Conservation (phyloP, 92 coral and sea anemone genomes). For the Epizoanthus stellaris region DNA sequence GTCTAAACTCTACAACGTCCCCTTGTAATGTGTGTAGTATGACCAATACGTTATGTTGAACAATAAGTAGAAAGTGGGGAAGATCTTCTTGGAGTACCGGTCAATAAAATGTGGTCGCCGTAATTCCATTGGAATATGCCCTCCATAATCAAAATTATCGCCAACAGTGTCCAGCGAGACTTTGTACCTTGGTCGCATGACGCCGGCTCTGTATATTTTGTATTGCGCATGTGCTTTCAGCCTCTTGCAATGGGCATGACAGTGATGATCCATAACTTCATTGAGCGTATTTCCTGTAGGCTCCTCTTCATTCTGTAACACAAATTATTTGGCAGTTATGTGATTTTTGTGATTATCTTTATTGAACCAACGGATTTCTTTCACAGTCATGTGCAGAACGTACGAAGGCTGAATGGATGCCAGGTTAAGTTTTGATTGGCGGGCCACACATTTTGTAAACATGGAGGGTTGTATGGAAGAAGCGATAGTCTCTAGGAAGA, state of each 20-base stretch:
- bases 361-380: background rate
- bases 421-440: background rate
- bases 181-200: background rate
- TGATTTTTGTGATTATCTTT: no score
- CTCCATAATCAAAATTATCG: constrained; percentile 24
- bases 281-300: constrained; percentile 25
- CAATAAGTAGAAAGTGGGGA: constrained; percentile 73
- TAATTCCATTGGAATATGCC: constrained; percentile 35
- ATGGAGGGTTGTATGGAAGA: background rate
- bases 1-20: no score
- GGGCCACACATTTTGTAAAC: background rate
- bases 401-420: background rate
- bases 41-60: constrained; percentile 88
- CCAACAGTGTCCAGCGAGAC: constrained; percentile 26
- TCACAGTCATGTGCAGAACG: background rate
- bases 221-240: constrained; percentile 31
- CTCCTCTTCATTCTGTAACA: constrained; percentile 33
- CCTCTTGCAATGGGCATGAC: constrained; percentile 49
- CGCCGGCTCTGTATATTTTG: background rate
- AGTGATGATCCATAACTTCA: constrained; percentile 60
- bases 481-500: background rate
- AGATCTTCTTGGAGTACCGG: constrained; percentile 73
- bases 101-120: constrained; percentile 73
- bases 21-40: constrained; percentile 41
- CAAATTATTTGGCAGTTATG: no score